Base-by-base conservation (phyloP, 2,797 vertebrate species). In the Hipposideros larvatus region DNA sequence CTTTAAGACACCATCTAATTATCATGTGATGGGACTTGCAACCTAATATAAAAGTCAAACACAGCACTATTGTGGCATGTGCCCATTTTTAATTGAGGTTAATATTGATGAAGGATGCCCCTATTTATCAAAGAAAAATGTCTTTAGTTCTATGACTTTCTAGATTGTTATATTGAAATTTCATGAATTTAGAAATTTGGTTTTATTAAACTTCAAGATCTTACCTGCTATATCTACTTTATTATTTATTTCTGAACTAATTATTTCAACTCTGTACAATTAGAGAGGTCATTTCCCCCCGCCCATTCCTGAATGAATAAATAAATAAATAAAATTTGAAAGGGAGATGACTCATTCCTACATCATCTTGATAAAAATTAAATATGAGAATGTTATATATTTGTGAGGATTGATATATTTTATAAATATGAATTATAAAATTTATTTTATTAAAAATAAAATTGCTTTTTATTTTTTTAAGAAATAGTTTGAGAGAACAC, bases 401-500 rank as follows among this genome's bases (percentile, higher is more conserved):
- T 46, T 92, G 53, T 28, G 7, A 90, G 21, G 15, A 66, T 46
- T 31, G 65, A 26, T 28, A 34, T 80, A 75, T 84, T 65, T 87
- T 61, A 31, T 31, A 43, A 61, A 9, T 83, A 21, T 31, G 41
- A 43, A 5, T 83, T 34, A 51, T 83, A 34, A 24, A 83, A 34
- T 51, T 48, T 34, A 51, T 75, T 74, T 75, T 19, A 75, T 66
- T 83, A 83, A 48, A 65, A 48, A 65, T 83, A 83, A 65, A 79
- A n/a, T 90, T 88, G 46, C 6, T 31, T 73, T 75, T 80, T 61
- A 43, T 85, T 77, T 91, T 55, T 88, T 71, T 73, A 93, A 93
- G 19, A 51, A 65, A 43, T 73, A 37, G 59, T 79, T 92, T 85
- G 75, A 75, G 34, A 41, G 8, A 13, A 18, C 5, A 51, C 3